Evolutionary conservation across 1,140 invertebrate genomes (phyloP).

Genomic region (Monochamus saltuarius): DNA sequence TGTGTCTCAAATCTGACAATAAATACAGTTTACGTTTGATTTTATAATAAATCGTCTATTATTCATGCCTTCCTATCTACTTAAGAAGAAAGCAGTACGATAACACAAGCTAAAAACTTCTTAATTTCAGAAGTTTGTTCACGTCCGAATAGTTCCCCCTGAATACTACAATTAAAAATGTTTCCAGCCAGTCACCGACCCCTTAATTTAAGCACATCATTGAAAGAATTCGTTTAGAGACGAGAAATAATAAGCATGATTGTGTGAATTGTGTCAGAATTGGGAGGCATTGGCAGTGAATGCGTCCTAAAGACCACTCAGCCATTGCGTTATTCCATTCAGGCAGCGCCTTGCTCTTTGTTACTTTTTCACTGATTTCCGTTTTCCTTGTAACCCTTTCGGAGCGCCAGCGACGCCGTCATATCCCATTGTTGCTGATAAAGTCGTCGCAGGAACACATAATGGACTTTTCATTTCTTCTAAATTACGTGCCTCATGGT

Average conservation of each 20-base stretch:
- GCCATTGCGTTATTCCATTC: slow-evolving; percentile 34
- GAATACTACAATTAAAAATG: too few relatives aligned
- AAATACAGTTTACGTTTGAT: too few relatives aligned
- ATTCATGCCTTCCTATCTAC: too few relatives aligned
- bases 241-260: slow-evolving; percentile 31
- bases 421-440: slow-evolving; percentile 19
- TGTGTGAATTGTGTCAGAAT: slow-evolving; percentile 34
- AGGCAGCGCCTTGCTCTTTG: slow-evolving; percentile 31
- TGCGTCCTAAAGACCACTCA: slow-evolving; percentile 35
- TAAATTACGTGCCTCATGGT: too few relatives aligned
- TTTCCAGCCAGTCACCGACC: too few relatives aligned
- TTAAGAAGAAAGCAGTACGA: too few relatives aligned
- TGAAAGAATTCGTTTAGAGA: slow-evolving; percentile 14
- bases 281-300: slow-evolving; percentile 27
- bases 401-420: slow-evolving; percentile 8
- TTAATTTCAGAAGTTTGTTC: too few relatives aligned
- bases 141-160: too few relatives aligned
- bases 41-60: too few relatives aligned
- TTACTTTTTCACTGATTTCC: slow-evolving; percentile 39
- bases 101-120: too few relatives aligned
- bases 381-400: slow-evolving; percentile 38
- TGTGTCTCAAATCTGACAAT: too few relatives aligned
- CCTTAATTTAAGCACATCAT: neutral
- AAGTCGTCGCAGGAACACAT: slow-evolving; percentile 6
- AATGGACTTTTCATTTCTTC: slow-evolving; percentile 6